These are phyloP conservation scores for Tilapia sparmanii DNA, from an alignment of 2,113 vertebrate genomes.

Conservation along the genomic window DNA sequence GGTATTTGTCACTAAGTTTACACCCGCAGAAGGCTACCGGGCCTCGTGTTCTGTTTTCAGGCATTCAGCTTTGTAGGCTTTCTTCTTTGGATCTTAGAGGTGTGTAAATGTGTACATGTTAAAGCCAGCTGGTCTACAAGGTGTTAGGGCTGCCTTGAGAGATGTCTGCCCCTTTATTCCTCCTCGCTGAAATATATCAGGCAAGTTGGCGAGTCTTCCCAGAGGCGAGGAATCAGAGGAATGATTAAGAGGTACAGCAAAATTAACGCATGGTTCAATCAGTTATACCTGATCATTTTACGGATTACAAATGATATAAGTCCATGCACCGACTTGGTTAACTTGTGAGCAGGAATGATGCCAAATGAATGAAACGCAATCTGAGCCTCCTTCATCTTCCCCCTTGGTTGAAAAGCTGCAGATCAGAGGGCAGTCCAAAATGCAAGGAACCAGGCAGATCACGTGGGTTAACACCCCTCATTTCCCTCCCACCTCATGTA, in stretches of 20 bases:
- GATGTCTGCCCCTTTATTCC: not conserved
- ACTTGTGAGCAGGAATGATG: constrained; percentile 4
- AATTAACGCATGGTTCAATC: constrained; percentile 1
- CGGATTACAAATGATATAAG: not conserved
- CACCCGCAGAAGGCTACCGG: constrained; percentile 17
- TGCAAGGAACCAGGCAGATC: not conserved
- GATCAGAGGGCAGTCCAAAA: not conserved
- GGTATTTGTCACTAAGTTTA: constrained; percentile 18
- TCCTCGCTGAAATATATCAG: constrained; percentile 17
- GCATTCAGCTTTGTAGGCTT: constrained; percentile 46
- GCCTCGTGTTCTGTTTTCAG: constrained; percentile 31
- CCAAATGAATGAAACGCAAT: not conserved
- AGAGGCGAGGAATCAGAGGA: not conserved
- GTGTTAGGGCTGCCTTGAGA: not conserved
- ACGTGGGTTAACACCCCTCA: not conserved
- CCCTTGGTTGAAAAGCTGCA: not conserved
- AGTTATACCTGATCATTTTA: constrained; percentile 21
- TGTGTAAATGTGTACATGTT: constrained; percentile 27
- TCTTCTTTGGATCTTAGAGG: constrained; percentile 63
- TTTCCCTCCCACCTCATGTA: not conserved
- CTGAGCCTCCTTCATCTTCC: not conserved
- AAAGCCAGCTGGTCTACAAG: constrained; percentile 14
- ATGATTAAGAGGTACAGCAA: constrained; percentile 16
- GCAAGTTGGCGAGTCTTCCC: constrained; percentile 21
- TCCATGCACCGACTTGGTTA: constrained; percentile 34